Evolutionary conservation across 2,888 invertebrate genomes (phyloP).

Genomic region (Calameuta filiformis): DNA sequence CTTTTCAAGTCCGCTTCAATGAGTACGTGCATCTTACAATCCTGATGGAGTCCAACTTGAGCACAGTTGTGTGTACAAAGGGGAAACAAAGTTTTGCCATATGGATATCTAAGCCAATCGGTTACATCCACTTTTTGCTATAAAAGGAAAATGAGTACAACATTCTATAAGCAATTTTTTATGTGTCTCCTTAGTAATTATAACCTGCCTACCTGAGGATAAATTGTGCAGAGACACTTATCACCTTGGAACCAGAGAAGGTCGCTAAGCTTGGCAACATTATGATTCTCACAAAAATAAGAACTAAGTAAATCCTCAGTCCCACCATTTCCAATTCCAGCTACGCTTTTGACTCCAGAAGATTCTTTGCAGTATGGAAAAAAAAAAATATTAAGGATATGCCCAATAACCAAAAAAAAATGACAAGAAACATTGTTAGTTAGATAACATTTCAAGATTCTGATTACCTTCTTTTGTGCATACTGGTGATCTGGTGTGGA

Average conservation of each 20-base stretch:
- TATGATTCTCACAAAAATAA: constrained; percentile 69
- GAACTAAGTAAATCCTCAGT: constrained; percentile 65
- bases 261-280: constrained; percentile 73
- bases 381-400: neutral
- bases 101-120: constrained; percentile 63
- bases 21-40: constrained; percentile 57
- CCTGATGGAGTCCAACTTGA: constrained; percentile 42
- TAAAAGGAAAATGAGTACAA: constrained; percentile 19
- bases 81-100: constrained; percentile 62
- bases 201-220: constrained; percentile 68
- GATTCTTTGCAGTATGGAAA: constrained; percentile 8
- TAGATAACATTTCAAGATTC: constrained; percentile 1
- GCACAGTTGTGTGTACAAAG: constrained; percentile 53
- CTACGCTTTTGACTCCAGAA: constrained; percentile 27
- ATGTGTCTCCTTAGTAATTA: too few relatives aligned
- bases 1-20: constrained; percentile 60
- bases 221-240: constrained; percentile 69
- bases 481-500: constrained; percentile 45
- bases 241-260: constrained; percentile 70
- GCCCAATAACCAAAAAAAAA: constrained; percentile 14
- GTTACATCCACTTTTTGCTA: constrained; percentile 67
- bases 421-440: neutral
- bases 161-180: neutral
- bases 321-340: constrained; percentile 26
- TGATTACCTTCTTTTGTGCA: constrained; percentile 48